phyloP scores from a whole-genome alignment of 2,797 vertebrate genomes.

The Stomatorhinus walkeri region DNA sequence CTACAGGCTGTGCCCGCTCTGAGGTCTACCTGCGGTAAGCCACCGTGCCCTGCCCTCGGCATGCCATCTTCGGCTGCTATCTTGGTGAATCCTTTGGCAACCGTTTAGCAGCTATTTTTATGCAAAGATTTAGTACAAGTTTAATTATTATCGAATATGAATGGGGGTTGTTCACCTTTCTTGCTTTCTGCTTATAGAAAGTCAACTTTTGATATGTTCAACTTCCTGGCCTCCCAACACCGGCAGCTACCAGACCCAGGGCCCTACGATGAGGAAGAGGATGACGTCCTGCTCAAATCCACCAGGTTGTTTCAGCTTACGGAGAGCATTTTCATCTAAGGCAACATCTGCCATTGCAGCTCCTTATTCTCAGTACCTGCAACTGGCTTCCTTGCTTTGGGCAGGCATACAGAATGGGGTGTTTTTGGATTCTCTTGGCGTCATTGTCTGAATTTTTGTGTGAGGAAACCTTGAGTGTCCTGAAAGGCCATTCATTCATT shows the following conservation, averaged over 20 bases:
- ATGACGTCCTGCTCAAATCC: slow-evolving; percentile 82
- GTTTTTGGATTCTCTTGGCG: neutral
- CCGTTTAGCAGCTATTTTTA: neutral
- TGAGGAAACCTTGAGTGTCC: neutral
- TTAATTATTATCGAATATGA: neutral
- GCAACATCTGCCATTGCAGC: neutral
- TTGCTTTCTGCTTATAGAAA: slow-evolving; percentile 56
- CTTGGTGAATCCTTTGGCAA: neutral
- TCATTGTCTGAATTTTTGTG: neutral
- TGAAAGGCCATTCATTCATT: neutral
- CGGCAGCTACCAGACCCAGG: slow-evolving; percentile 69
- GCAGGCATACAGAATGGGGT: neutral
- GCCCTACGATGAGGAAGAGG: slow-evolving; percentile 79
- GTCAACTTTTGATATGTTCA: slow-evolving; percentile 89
- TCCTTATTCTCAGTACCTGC: neutral
- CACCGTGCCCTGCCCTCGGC: neutral
- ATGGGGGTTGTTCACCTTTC: neutral
- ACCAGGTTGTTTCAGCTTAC: slow-evolving; percentile 59
- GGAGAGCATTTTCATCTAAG: neutral
- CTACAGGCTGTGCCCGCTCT: slow-evolving; percentile 73
- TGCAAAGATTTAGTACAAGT: neutral
- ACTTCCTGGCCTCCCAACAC: slow-evolving; percentile 87
- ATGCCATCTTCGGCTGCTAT: neutral
- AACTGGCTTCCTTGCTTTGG: neutral
- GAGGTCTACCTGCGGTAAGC: slow-evolving; percentile 74